Base-by-base conservation (phyloP, 2,888 invertebrate species). In the Boloria euphrosyne region DNA sequence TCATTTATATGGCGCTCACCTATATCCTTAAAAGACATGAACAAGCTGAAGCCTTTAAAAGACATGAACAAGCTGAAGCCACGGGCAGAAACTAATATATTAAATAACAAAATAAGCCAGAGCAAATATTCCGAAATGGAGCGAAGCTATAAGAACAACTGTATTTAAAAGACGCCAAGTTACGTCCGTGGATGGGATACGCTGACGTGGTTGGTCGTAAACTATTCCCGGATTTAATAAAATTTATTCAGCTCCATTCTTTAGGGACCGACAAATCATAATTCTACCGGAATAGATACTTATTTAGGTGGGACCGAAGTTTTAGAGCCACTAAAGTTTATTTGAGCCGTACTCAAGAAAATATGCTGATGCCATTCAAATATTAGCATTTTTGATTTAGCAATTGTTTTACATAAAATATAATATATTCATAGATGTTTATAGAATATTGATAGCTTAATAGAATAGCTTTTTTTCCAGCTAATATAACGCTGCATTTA, bases 261-360 rank as follows among this genome's bases (percentile, higher is more conserved):
- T 86, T 80, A 80, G 87, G 81, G 87, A 82, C 85, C 86, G 83
- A 89, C 88, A 89, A 90, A 89, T 89, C 90, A 90, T 90, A 89
- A 88, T 89, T 87, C 85, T 81, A 82, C 78, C 80, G 79, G 84
- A 86, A 89, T 86, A 83, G 83, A 84, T 84, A 88, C 88, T 89
- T 89, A 89, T 89, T 89, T 87, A 89, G 89, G 86, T 83, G 81
- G 83, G 80, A 78, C 81, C 82, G 81, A 84, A 86, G 85, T 87
- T 89, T 85, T 84, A 87, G 84, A 84, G 87, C 81, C 82, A 84
- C 81, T 86, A 84, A 89, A 89, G 83, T 89, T 89, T 88, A 89
- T 87, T 87, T 83, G 82, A 80, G 79, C 76, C 79, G 74, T 71
- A 75, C 81, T 82, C 78, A 68, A 72, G 84, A 75, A 73, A 73